Conservation (phyloP, 2,888 invertebrate species). For the Eilema caniola region DNA sequence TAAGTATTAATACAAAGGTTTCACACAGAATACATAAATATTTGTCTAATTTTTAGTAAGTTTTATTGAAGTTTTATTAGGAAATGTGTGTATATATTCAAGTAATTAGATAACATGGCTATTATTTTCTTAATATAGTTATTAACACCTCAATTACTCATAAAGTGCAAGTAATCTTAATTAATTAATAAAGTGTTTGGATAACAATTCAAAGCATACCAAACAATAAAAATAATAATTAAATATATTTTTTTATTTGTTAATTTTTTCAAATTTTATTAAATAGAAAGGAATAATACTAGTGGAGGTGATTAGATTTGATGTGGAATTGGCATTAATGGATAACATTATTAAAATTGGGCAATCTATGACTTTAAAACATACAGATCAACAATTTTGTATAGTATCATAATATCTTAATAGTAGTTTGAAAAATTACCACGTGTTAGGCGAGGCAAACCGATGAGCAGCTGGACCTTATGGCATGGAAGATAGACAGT, state of each 20-base stretch:
- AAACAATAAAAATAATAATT: not conserved
- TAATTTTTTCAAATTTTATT: no score
- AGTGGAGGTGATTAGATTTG: no score
- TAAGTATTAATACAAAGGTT: no score
- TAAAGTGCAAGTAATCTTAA: no score
- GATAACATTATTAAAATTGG: no score
- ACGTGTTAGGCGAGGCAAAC: constrained; percentile 90
- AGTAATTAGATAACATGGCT: no score
- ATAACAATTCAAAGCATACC: not conserved
- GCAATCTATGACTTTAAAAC: not conserved
- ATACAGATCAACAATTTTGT: no score
- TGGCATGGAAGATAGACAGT: constrained; percentile 91
- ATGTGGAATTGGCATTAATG: not conserved
- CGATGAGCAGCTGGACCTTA: constrained; percentile 90
- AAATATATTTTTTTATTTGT: no score
- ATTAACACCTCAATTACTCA: no score
- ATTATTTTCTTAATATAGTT: no score
- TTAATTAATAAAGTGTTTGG: not conserved
- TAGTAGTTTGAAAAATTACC: not conserved
- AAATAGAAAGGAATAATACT: no score
- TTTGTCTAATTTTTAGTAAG: not conserved
- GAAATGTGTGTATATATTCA: not conserved
- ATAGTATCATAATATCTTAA: not conserved
- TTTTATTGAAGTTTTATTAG: not conserved
- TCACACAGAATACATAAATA: not conserved